Evolutionary conservation across 1,140 invertebrate genomes (phyloP), one percentile per base, ranked within the genome.

Genomic region (Camponotus vicinus): DNA sequence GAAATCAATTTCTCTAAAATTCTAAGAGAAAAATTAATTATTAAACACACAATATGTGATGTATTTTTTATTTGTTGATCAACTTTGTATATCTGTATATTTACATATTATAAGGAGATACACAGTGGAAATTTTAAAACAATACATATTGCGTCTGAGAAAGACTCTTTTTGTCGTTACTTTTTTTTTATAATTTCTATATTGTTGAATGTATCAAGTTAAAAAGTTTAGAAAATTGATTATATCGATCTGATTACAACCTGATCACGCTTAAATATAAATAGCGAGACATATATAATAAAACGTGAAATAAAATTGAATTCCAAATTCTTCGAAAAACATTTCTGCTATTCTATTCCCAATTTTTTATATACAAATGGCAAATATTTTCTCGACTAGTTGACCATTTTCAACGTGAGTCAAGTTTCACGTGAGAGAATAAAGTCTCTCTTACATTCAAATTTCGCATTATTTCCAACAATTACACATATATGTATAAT

Each of bases 341-440:
- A 49, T 3, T 9, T 59, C 18, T 57, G 57, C n/a, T 59, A 73
- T 45, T 18, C 37, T 27, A 82, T 82, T 82, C 67, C 79, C 40
- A 73, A 61, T 61, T 83, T 63, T 83, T 8, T 42, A 83, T 83
- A 55, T 66, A 45, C 18, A 37, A 59, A 73, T 45, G 21, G 27
- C 55, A 37, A 27, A 27, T 15, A 73, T 61, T 55, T 82, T 37
- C 13, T n/a, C 42, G 55, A 42, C 37, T 70, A 70, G 64, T 71
- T 71, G 67, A 82, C 40, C 42, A 15, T 82, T 83, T 83, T 83
- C 40, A 61, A 75, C 52, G 55, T 75, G 57, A 70, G 32, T 61
- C 79, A 75, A 83, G 69, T 9, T 75, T 83, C 55, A 83, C 69
- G 27, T 73, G 55, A 83, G 55, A 83, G 27, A 75, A 83, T 83